Evolutionary conservation across 2,113 vertebrate genomes (phyloP).

Genomic region (Eleginops maclovinus): DNA sequence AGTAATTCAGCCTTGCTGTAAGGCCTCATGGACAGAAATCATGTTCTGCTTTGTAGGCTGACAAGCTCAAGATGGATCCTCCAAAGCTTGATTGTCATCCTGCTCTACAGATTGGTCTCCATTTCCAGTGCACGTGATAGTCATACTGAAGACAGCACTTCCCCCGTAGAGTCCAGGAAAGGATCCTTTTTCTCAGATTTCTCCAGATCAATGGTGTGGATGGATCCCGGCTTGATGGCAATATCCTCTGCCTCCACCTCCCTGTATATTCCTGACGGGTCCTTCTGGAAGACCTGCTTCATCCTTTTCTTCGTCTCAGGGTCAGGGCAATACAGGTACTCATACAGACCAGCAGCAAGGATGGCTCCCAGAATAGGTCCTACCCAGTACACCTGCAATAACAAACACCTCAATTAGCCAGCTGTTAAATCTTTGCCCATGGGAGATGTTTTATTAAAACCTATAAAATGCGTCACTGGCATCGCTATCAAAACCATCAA

Average conservation of each 20-base stretch:
- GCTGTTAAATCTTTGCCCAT: neutral
- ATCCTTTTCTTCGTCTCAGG: conserved; percentile 86
- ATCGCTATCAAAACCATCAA: neutral
- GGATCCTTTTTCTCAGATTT: conserved; percentile 87
- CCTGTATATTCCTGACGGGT: conserved; percentile 85
- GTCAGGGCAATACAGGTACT: conserved; percentile 93
- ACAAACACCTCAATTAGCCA: conserved; percentile 12
- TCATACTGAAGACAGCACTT: conserved; percentile 94
- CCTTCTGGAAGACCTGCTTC: conserved; percentile 87
- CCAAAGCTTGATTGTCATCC: conserved; percentile 36
- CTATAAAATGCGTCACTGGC: neutral
- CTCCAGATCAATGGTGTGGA: conserved; percentile 85
- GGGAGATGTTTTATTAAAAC: conserved; percentile 11
- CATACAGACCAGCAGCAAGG: conserved; percentile 89
- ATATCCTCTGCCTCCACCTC: conserved; percentile 89
- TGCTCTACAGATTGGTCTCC: conserved; percentile 83
- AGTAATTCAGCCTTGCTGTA: conserved; percentile 19
- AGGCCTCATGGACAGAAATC: conserved; percentile 33
- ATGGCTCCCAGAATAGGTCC: conserved; percentile 91
- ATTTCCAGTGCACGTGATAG: conserved; percentile 90
- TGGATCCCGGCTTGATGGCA: conserved; percentile 84
- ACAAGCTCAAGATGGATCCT: conserved; percentile 11
- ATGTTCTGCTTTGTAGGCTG: conserved; percentile 21
- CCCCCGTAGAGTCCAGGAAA: conserved; percentile 84
- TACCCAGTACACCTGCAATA: conserved; percentile 91